phyloP scores from a whole-genome alignment of 2,888 invertebrate species.

The Ophion costatus region DNA sequence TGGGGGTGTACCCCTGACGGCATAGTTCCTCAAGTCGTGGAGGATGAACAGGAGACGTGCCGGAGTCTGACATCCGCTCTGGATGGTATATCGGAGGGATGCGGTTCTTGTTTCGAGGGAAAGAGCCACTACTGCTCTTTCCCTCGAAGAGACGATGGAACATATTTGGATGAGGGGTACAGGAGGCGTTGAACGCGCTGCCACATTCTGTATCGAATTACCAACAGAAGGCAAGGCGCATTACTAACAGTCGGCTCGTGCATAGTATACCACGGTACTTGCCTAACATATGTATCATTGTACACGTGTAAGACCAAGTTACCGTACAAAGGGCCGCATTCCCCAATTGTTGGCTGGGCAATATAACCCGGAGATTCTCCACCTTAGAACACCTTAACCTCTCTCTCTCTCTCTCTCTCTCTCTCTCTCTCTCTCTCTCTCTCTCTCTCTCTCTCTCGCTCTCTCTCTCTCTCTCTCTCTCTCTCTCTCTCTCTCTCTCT shows the following conservation, averaged over 20 bases:
- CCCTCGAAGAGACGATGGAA: conserved; percentile 3
- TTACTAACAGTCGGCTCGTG: conserved; percentile 41
- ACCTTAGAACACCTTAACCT: conserved; percentile 5
- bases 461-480: neutral
- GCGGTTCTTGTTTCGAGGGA: conserved; percentile 30
- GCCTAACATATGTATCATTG: conserved; percentile 22
- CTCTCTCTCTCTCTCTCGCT: neutral
- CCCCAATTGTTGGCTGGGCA: conserved; percentile 40
- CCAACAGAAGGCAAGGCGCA: conserved; percentile 49
- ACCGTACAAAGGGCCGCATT: conserved; percentile 52
- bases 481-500: conserved; percentile 21
- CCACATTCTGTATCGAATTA: conserved; percentile 49
- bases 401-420: conserved; percentile 5
- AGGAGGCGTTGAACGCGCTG: conserved; percentile 31
- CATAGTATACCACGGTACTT: conserved; percentile 21
- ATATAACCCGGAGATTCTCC: conserved; percentile 42
- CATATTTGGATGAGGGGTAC: neutral
- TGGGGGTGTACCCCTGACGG: neutral
- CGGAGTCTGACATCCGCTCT: neutral
- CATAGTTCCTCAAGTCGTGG: neutral
- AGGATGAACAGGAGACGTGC: neutral
- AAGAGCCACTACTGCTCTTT: conserved; percentile 1
- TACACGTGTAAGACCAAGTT: conserved; percentile 41
- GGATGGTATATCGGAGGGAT: conserved; percentile 30
- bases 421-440: conserved; percentile 12